phyloP scores from a whole-genome alignment of 2,888 invertebrate genomes.

The Lepetodrilus schrolli region DNA sequence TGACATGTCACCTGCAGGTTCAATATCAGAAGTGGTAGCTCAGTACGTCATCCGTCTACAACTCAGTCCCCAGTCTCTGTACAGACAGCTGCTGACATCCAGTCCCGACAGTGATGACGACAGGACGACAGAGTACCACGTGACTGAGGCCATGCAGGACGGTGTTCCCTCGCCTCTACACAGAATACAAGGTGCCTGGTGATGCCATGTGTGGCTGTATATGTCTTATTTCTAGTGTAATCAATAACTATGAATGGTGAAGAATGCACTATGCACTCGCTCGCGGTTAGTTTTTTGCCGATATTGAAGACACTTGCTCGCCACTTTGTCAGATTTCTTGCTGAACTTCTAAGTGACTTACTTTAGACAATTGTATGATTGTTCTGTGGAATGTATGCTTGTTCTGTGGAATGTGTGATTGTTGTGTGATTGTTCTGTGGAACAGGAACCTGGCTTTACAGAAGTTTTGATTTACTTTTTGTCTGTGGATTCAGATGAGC shows the following conservation, averaged over 20 bases:
- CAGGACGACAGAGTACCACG: not conserved
- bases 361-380: too few relatives aligned
- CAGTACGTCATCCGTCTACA: conserved; percentile 84
- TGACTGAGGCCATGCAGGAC: conserved; percentile 1
- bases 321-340: too few relatives aligned
- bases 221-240: not conserved
- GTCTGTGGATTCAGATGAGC: conserved; percentile 62
- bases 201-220: not conserved
- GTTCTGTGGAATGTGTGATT: too few relatives aligned
- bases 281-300: too few relatives aligned
- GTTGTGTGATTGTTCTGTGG: too few relatives aligned
- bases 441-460: too few relatives aligned
- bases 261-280: too few relatives aligned
- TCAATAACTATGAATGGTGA: not conserved
- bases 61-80: conserved; percentile 59
- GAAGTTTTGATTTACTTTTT: too few relatives aligned
- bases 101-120: conserved; percentile 17
- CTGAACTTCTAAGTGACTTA: too few relatives aligned
- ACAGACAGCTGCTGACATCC: conserved; percentile 30
- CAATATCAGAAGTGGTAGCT: conserved; percentile 91
- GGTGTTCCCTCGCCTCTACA: conserved; percentile 29
- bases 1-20: too few relatives aligned
- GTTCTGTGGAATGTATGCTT: too few relatives aligned
- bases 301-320: not conserved
- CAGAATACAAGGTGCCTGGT: conserved; percentile 42